Evolutionary conservation across 2,113 vertebrate genomes (phyloP).

Genomic region (Parotia lawesii): DNA sequence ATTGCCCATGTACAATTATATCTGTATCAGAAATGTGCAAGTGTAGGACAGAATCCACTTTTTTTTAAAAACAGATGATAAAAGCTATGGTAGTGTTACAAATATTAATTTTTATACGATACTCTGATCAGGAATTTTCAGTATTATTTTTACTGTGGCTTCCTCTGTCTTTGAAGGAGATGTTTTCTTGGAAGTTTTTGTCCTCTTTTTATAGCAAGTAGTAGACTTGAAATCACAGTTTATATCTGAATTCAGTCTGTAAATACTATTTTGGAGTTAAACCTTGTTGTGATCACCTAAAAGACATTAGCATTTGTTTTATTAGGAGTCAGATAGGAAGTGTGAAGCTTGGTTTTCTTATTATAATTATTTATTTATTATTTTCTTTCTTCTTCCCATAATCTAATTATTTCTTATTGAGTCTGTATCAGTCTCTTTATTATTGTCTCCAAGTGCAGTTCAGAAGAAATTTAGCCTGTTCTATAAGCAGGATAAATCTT

Average conservation of each 20-base stretch:
- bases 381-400: background rate
- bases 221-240: background rate
- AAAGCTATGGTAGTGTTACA: background rate
- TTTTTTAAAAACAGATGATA: background rate
- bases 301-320: background rate
- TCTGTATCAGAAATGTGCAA: background rate
- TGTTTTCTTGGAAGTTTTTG: background rate
- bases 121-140: background rate
- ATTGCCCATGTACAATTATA: background rate
- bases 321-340: background rate
- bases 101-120: background rate
- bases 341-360: background rate
- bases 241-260: background rate
- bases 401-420: background rate
- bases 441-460: conserved; percentile 2
- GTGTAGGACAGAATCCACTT: background rate
- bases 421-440: background rate
- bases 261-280: background rate
- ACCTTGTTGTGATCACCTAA: background rate
- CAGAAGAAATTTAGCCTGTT: background rate
- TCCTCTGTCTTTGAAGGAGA: background rate
- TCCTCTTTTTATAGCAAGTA: background rate
- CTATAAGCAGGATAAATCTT: conserved; percentile 19
- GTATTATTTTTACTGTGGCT: background rate
- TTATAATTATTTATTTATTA: background rate